Conservation (phyloP, 2,113 vertebrate species). For the Cisticola juncidis region DNA sequence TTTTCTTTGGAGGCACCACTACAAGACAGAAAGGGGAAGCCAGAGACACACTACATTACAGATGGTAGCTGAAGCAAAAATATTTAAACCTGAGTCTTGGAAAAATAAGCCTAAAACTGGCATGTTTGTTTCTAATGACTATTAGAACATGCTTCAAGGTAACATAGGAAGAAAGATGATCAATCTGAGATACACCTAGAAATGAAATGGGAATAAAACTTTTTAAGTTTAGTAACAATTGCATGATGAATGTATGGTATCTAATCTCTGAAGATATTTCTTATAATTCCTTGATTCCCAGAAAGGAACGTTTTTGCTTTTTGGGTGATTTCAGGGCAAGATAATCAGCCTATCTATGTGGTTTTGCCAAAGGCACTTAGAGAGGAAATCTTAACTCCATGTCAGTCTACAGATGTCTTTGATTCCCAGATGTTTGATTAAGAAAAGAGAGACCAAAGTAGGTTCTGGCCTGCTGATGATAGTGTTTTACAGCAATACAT, state of each 20-base stretch:
- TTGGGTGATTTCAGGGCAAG: background rate
- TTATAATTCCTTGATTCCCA: background rate
- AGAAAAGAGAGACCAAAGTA: constrained; percentile 28
- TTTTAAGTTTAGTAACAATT: background rate
- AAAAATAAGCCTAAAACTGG: background rate
- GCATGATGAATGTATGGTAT: background rate
- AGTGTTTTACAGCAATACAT: constrained; percentile 29
- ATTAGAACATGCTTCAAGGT: background rate
- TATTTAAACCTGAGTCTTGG: background rate
- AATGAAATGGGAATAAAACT: background rate
- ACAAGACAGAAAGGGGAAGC: background rate
- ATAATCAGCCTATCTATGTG: background rate
- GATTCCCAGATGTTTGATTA: constrained; percentile 51
- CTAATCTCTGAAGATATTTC: background rate
- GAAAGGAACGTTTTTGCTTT: background rate
- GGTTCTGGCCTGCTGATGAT: constrained; percentile 42
- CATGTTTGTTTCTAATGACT: background rate
- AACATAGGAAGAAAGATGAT: background rate
- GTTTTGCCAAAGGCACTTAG: background rate
- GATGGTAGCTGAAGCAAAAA: background rate
- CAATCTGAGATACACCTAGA: background rate
- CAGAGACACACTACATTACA: background rate
- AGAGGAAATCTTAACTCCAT: background rate
- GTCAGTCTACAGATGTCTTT: constrained; percentile 30
- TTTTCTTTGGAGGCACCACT: background rate